Percentiles rank a stretch among this genome's conserved stretches.
Evolutionary conservation across 2,797 vertebrate species (phyloP).

Genomic region (Mus caroli): DNA sequence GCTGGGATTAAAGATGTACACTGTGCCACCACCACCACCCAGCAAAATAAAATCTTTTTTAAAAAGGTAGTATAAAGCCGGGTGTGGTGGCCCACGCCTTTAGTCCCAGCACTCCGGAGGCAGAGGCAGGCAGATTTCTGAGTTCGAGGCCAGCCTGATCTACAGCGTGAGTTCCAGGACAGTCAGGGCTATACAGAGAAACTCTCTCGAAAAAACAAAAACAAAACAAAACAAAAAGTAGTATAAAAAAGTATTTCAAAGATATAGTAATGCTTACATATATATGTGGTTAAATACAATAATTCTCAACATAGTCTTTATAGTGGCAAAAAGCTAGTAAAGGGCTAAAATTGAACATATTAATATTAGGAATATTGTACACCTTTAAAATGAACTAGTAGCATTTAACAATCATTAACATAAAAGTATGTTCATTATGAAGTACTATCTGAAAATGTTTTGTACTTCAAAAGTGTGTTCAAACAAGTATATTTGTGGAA

Average conservation of each 20-base stretch:
- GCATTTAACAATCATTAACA: neutral
- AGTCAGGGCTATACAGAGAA: too few relatives aligned
- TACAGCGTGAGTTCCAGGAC: too few relatives aligned
- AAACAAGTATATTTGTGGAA: neutral
- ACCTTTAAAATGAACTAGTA: neutral
- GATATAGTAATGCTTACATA: neutral
- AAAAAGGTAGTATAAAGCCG: too few relatives aligned
- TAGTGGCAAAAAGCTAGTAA: neutral
- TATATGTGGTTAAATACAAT: neutral
- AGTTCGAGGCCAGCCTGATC: too few relatives aligned
- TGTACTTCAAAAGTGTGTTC: neutral
- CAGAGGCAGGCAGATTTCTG: too few relatives aligned
- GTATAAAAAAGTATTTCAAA: neutral
- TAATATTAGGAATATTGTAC: slow-evolving; percentile 14
- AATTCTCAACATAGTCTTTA: neutral
- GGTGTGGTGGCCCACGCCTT: too few relatives aligned
- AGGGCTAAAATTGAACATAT: neutral
- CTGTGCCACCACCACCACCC: neutral
- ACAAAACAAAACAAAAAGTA: neutral
- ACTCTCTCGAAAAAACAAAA: too few relatives aligned
- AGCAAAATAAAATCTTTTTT: neutral
- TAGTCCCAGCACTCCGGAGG: too few relatives aligned
- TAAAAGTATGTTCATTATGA: slow-evolving; percentile 33
- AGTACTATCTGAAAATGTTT: neutral
- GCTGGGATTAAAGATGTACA: neutral